Evolutionary conservation across 2,888 invertebrate species (phyloP).

Genomic region (Escarpia spicata): DNA sequence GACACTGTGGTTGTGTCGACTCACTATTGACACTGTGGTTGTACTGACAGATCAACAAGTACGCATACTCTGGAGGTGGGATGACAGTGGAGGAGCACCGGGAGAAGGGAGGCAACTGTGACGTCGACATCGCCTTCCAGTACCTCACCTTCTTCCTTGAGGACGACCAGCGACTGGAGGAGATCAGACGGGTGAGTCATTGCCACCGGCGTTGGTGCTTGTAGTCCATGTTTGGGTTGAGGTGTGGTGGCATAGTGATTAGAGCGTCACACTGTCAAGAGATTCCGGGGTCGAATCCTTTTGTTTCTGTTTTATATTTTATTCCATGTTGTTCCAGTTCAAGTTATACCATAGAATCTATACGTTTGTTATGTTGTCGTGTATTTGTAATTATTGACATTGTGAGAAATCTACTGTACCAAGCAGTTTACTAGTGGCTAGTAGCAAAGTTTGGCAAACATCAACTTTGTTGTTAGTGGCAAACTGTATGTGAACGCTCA

Average conservation of each 20-base stretch:
- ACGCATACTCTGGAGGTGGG: constrained; percentile 97
- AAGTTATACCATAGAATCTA: too few relatives aligned
- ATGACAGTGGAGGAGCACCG: constrained; percentile 93
- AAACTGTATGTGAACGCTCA: too few relatives aligned
- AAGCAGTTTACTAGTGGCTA: too few relatives aligned
- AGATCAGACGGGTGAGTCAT: constrained; percentile 72
- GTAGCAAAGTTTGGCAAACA: too few relatives aligned
- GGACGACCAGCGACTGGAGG: constrained; percentile 85
- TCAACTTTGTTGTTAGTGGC: too few relatives aligned
- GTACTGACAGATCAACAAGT: constrained; percentile 79
- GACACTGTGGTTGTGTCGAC: constrained; percentile 32
- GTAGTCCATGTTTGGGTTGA: background rate
- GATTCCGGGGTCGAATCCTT: background rate
- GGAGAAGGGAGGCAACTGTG: constrained; percentile 88
- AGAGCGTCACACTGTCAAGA: too few relatives aligned
- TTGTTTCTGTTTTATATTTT: too few relatives aligned
- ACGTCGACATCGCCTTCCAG: constrained; percentile 94
- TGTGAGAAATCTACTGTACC: too few relatives aligned
- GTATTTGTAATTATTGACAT: too few relatives aligned
- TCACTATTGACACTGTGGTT: background rate
- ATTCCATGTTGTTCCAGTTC: too few relatives aligned
- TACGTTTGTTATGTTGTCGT: too few relatives aligned
- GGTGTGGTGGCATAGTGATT: too few relatives aligned
- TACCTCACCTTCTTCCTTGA: constrained; percentile 94
- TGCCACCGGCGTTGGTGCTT: background rate